Percentiles rank a stretch among this genome's conserved stretches.
Evolutionary conservation across 2,113 vertebrate genomes (phyloP).

Genomic region (Misgurnus anguillicaudatus): DNA sequence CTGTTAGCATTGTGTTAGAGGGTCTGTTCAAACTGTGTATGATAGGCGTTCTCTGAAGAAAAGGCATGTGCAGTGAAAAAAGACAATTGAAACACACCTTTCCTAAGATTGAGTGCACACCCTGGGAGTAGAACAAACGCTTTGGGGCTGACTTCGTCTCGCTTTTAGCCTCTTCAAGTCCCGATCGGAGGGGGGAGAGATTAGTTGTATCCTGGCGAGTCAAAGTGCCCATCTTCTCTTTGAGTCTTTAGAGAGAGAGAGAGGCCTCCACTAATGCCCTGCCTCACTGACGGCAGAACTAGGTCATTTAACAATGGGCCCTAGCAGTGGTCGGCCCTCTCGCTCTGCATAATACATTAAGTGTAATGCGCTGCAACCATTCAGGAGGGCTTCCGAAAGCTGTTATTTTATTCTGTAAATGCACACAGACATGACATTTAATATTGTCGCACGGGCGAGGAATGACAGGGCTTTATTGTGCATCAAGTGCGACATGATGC

Average conservation of each 20-base stretch:
- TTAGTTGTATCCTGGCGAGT: slow-evolving; percentile 79
- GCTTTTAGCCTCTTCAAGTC: slow-evolving; percentile 71
- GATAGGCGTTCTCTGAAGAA: slow-evolving; percentile 63
- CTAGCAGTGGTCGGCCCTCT: slow-evolving; percentile 87
- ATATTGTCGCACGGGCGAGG: slow-evolving; percentile 88
- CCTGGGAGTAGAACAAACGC: slow-evolving; percentile 72
- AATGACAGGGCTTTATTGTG: slow-evolving; percentile 94
- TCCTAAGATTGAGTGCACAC: slow-evolving; percentile 65
- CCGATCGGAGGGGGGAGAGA: slow-evolving; percentile 60
- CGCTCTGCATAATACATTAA: slow-evolving; percentile 98
- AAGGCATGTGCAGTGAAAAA: slow-evolving; percentile 37
- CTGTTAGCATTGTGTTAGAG: slow-evolving; percentile 66
- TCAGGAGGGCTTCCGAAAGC: slow-evolving; percentile 80
- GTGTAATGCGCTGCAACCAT: slow-evolving; percentile 90
- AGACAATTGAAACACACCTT: slow-evolving; percentile 57
- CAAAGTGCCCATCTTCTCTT: slow-evolving; percentile 77
- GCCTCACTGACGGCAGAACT: slow-evolving; percentile 83
- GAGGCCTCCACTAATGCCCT: slow-evolving; percentile 73
- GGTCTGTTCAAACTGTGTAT: slow-evolving; percentile 56
- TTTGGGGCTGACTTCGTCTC: slow-evolving; percentile 62
- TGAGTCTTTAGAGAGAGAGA: slow-evolving; percentile 75
- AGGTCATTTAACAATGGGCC: slow-evolving; percentile 95
- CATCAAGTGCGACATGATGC: slow-evolving; percentile 87
- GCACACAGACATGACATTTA: slow-evolving; percentile 96
- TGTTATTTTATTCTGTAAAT: slow-evolving; percentile 95